These are phyloP conservation scores for Ciconia maguari DNA, from an alignment of 2,113 vertebrate species.

Conservation along the genomic window DNA sequence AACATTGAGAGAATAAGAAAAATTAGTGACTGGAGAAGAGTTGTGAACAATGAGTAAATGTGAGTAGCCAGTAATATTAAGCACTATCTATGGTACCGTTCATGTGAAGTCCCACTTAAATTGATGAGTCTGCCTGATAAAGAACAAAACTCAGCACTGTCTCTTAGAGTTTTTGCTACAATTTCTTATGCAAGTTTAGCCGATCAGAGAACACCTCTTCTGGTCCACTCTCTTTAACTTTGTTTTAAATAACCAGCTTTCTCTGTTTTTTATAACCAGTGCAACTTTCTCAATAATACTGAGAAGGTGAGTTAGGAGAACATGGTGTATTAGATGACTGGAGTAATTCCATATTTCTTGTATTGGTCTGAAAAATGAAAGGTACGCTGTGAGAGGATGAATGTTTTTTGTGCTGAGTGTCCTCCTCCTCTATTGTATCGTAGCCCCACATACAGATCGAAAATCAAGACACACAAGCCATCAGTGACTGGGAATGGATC, in stretches of 20 bases:
- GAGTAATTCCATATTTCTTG: neutral
- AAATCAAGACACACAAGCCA: neutral
- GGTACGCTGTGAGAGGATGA: neutral
- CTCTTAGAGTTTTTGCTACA: neutral
- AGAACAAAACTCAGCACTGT: neutral
- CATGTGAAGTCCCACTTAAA: neutral
- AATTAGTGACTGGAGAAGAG: neutral
- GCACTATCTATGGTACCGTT: neutral
- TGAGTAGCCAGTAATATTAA: neutral
- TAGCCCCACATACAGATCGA: neutral
- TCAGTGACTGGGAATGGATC: neutral
- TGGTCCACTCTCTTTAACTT: neutral
- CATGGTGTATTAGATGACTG: neutral
- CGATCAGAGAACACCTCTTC: neutral
- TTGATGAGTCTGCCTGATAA: neutral
- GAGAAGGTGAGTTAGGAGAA: neutral
- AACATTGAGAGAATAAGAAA: neutral
- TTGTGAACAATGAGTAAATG: neutral
- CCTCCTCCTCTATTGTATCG: neutral
- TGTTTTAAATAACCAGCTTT: neutral
- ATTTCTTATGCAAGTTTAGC: neutral
- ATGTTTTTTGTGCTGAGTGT: rapidly evolving
- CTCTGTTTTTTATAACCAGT: no score
- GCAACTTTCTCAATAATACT: neutral
- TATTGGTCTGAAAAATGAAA: neutral